Base-by-base conservation (phyloP, 2,888 invertebrate genomes). In the Eristalis pertinax region DNA sequence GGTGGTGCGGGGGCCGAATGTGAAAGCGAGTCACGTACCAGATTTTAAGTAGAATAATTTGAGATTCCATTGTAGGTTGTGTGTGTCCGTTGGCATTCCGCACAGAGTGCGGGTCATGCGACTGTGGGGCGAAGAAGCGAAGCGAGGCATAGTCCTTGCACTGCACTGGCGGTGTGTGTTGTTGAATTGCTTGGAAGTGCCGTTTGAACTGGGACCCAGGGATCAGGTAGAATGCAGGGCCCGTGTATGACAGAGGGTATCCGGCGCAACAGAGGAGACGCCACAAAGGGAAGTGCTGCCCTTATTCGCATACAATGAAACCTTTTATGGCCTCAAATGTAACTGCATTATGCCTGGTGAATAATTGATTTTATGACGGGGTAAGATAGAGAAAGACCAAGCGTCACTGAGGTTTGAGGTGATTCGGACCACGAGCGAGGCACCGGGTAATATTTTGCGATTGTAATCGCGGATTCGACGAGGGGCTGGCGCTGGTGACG, bases 1-100 rank as follows among this genome's bases (percentile, higher is more conserved):
- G 32, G 32, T 1, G 56, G 35, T 58, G 19, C 56, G 78, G 75
- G 67, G 64, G 13, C 62, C 80, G 76, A 84, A 84, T 76, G 69
- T 69, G 58, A 80, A 83, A 80, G n/a, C 80, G 80, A 73, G 80
- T 87, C 87, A 87, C 87, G 87, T 87, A 80, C 79, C 72, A 80
- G 76, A 84, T 84, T 87, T 80, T 80, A 77, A 80, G 84, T 79
- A 84, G 79, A 84, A 83, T 84, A 76, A 87, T 87, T 84, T 80
- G 67, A 73, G 69, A 73, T 83, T 84, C 76, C 76, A 79, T 83
- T 83, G 79, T 84, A 73, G 56, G 32, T 82, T 70, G 69, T 64
- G 75, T 64, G 75, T 75, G 79, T 69, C 72, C 29, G 65, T 65
- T 73, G 41, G 26, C 60, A 38, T 60, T 58, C 58, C 32, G 62